Evolutionary conservation across 2,113 vertebrate genomes (phyloP).

Genomic region (Oncorhynchus kisutch): DNA sequence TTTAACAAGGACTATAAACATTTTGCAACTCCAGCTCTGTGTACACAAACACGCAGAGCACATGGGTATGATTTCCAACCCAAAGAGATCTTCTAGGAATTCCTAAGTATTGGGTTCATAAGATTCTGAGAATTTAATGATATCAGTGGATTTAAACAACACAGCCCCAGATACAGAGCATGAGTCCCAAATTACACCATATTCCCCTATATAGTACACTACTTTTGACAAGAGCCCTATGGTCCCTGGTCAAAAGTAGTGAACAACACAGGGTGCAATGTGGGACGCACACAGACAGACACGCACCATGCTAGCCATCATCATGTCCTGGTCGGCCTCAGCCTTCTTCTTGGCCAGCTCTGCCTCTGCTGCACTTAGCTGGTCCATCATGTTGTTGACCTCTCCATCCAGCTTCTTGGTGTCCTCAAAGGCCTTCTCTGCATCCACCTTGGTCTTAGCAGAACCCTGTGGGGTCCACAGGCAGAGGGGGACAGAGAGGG

Average conservation of each 20-base stretch:
- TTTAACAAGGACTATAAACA: background rate
- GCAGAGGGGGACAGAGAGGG: background rate
- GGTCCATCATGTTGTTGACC: slow-evolving; percentile 82
- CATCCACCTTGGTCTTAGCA: slow-evolving; percentile 81
- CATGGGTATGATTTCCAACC: background rate
- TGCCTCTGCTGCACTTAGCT: slow-evolving; percentile 82
- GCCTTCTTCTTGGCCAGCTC: slow-evolving; percentile 83
- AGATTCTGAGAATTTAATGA: no score
- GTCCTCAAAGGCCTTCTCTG: slow-evolving; percentile 84
- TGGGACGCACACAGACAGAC: no score
- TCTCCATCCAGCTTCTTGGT: slow-evolving; percentile 82
- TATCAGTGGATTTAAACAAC: background rate
- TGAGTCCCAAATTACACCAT: background rate
- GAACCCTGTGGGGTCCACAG: slow-evolving; percentile 75
- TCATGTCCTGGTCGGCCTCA: slow-evolving; percentile 88
- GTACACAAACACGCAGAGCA: background rate
- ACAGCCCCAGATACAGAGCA: background rate
- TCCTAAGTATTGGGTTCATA: no score
- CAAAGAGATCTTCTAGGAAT: no score
- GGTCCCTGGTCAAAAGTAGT: no score
- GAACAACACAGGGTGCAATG: no score
- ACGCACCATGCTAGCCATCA: slow-evolving; percentile 90
- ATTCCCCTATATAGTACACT: no score
- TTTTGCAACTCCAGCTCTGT: background rate
- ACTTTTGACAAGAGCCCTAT: no score